These are phyloP conservation scores for Leucophenga maculata DNA, from an alignment of 2,888 invertebrate species.

Conservation along the genomic window DNA sequence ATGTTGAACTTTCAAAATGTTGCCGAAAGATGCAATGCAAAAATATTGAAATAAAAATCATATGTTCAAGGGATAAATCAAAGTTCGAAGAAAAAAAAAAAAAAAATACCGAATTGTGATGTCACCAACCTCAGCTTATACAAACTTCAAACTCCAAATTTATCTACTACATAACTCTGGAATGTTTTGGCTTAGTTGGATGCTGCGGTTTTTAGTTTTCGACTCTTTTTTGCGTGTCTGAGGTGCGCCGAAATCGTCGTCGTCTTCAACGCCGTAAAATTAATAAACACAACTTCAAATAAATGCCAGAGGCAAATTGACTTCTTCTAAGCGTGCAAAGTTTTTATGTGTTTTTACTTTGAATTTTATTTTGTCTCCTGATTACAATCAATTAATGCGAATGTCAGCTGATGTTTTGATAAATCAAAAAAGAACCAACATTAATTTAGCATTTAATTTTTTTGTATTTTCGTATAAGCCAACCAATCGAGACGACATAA, in stretches of 20 bases:
- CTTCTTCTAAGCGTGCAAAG: background rate
- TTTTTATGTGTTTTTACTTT: conserved; percentile 6
- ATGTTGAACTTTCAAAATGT: too few relatives aligned
- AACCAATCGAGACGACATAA: background rate
- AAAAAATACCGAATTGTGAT: too few relatives aligned
- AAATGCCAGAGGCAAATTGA: conserved; percentile 19
- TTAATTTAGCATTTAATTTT: conserved; percentile 23
- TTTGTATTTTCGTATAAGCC: conserved; percentile 12
- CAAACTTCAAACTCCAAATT: background rate
- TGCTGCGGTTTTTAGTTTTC: background rate
- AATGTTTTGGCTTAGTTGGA: background rate
- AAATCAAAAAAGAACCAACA: background rate
- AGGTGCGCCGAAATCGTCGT: conserved; percentile 1
- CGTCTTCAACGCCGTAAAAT: background rate
- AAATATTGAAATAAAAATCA: too few relatives aligned
- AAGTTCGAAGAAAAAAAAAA: too few relatives aligned
- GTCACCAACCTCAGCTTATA: too few relatives aligned
- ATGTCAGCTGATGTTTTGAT: conserved; percentile 7
- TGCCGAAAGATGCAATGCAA: too few relatives aligned
- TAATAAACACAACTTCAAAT: conserved; percentile 5
- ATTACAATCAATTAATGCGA: background rate
- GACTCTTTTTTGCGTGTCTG: background rate
- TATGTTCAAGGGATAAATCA: too few relatives aligned
- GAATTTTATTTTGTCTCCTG: background rate
- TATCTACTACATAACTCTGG: background rate